Percentiles rank a stretch among this genome's conserved stretches.
Evolutionary conservation across 2,888 invertebrate species (phyloP).

Genomic region (Drosophila stalkeri): DNA sequence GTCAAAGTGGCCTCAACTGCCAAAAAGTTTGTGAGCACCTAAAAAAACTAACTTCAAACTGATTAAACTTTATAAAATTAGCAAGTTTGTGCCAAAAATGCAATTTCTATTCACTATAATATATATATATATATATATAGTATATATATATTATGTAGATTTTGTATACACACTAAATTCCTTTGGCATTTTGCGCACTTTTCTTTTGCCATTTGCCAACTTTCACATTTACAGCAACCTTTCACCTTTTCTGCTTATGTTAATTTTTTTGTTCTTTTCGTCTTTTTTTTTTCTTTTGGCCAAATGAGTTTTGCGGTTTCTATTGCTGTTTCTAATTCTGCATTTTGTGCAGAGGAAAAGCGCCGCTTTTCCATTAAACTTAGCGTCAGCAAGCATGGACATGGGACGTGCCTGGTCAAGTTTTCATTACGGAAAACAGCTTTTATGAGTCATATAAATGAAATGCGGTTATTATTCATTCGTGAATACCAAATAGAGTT

Average conservation of each 20-base stretch:
- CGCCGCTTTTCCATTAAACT: constrained; percentile 15
- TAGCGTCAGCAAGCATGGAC: constrained; percentile 23
- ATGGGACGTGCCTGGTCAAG: constrained; percentile 30
- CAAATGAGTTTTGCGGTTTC: constrained; percentile 21
- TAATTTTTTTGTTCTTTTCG: background rate
- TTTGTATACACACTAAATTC: background rate
- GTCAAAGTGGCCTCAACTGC: constrained; percentile 30
- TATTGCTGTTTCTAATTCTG: constrained; percentile 15
- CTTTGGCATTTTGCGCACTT: constrained; percentile 3
- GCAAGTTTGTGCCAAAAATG: background rate
- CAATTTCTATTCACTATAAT: background rate
- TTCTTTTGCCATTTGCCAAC: constrained; percentile 8
- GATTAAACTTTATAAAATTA: constrained; percentile 36
- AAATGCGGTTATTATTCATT: constrained; percentile 17
- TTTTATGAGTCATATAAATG: constrained; percentile 55
- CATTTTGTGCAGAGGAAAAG: constrained; percentile 5
- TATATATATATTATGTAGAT: background rate
- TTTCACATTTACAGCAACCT: constrained; percentile 32
- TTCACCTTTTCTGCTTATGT: constrained; percentile 24
- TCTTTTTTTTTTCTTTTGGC: background rate
- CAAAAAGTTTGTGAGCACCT: constrained; percentile 19
- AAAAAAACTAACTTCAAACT: constrained; percentile 26
- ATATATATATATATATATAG: background rate
- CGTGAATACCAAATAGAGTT: background rate
- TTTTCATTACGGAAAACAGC: constrained; percentile 37